These are phyloP conservation scores for Cyphomyrus discorhynchus DNA, from an alignment of 2,113 vertebrate species.

Conservation along the genomic window DNA sequence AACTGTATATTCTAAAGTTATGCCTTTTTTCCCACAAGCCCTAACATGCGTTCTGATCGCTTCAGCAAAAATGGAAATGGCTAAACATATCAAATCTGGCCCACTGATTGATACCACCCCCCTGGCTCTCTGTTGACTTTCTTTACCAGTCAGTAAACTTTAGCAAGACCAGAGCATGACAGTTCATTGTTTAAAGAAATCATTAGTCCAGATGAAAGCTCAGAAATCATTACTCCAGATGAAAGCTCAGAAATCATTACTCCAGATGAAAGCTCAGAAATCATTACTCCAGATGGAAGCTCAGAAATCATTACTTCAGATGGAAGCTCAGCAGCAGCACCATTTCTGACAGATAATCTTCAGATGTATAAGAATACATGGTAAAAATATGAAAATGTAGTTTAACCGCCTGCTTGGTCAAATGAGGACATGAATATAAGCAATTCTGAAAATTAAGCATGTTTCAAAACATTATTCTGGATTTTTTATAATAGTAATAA, in stretches of 20 bases:
- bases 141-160: neutral
- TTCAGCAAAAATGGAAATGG: neutral
- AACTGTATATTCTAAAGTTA: neutral
- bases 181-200: too few relatives aligned
- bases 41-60: neutral
- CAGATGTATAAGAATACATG: neutral
- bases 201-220: too few relatives aligned
- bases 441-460: too few relatives aligned
- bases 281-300: too few relatives aligned
- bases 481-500: too few relatives aligned
- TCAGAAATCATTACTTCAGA: too few relatives aligned
- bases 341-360: neutral
- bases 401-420: neutral
- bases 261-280: too few relatives aligned
- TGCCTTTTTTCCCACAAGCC: neutral
- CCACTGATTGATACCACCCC: neutral
- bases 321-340: neutral
- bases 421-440: neutral
- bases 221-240: too few relatives aligned
- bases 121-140: neutral
- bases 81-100: neutral
- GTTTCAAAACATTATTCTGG: too few relatives aligned
- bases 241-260: too few relatives aligned
- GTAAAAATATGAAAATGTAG: neutral
- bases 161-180: neutral